Evolutionary conservation across 2,113 vertebrate genomes (phyloP), one percentile per base, ranked within the genome.

Genomic region (Ptychochromis oligacanthus): DNA sequence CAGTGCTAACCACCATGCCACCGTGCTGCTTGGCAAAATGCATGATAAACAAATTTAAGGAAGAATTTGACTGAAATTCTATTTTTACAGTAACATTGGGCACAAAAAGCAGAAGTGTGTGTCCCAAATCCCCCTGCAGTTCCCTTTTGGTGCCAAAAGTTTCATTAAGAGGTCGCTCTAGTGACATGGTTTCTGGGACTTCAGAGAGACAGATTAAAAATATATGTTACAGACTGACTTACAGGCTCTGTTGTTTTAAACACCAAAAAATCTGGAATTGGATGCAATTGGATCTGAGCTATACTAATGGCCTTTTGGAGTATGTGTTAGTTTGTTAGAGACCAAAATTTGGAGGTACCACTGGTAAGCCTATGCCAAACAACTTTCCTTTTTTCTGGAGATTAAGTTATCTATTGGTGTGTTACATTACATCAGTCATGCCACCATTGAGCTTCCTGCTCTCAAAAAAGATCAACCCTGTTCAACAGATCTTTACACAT

Each of bases 331-430:
- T 52, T 49, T 49, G 14, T 49, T 72, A 70, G 9, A 20, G 24
- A 17, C 24, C 15, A 70, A 70, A 70, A 70, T 10, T 28, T 52
- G 43, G 43, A 72, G 43, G 43, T 17, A 12, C 6, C 18, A 52
- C 31, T 0, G 43, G 26, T 24, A 28, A 46, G 24, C 46, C 5
- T 52, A 52, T 72, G 17, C 31, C 24, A 31, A 1, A 3, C 43
- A 72, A 72, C 31, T 72, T 13, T 13, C 26, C 10, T 20, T 72
- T 70, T 52, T 26, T 72, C 28, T 17, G 4, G 10, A 72, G 65
- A 52, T 31, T 52, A 52, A 0, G 0, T 72, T 31, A 72, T 52
- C 11, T 72, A 0, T 31, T 52, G 54, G 26, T 54, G 17, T 28
- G 6, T 72, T 13, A 72, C 38, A 20, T 61, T 26, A 38, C 6